Base-by-base conservation (phyloP, 2,113 vertebrate species). In the Elgaria multicarinata region DNA sequence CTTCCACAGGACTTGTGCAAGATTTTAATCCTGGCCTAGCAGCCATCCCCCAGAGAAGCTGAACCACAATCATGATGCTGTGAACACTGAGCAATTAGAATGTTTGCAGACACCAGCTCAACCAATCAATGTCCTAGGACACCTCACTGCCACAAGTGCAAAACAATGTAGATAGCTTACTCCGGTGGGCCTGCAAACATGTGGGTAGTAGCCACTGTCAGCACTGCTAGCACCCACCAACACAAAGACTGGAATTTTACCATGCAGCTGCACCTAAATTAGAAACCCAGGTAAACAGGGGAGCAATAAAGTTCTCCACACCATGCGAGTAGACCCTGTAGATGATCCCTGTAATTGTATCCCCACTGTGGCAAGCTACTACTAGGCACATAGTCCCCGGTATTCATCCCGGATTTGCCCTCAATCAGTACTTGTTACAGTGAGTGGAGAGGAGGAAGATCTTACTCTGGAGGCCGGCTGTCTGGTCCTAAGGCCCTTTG, bases 401-500 rank as follows among this genome's bases (percentile, higher is more conserved):
- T 4, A 18, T 64, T 81, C 31, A 62, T 74, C 53, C 6, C 36
- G 24, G n/a, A 14, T 55, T 85, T 55, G 10, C 42, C 22, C 33
- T n/a, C 18, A 46, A 44, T 6, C 67, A 82, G n/a, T 64, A 50
- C 24, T 72, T 50, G 22, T 22, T 53, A 33, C 3, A 89, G 24
- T 10, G 46, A 89, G 42, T 8, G 5, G 46, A 36, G 12, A 50
- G 42, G 42, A 0, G 1, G 3, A 0, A 8, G 50, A 50, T 87
- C 99, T 98, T 97, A 99, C 99, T 99, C 99, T 3, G 98, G 97
- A 0, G 98, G 98, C 76, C 99, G 97, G 0, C 98, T 99, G 97
- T 99, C 99, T 0, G 98, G 98, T 26, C 99, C 99, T 75, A 99
- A 97, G 44, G 97, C 96, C 0, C 99, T 97, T 93, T 99, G 98